phyloP scores from a whole-genome alignment of 1,140 invertebrate genomes.

The Proales similis region DNA sequence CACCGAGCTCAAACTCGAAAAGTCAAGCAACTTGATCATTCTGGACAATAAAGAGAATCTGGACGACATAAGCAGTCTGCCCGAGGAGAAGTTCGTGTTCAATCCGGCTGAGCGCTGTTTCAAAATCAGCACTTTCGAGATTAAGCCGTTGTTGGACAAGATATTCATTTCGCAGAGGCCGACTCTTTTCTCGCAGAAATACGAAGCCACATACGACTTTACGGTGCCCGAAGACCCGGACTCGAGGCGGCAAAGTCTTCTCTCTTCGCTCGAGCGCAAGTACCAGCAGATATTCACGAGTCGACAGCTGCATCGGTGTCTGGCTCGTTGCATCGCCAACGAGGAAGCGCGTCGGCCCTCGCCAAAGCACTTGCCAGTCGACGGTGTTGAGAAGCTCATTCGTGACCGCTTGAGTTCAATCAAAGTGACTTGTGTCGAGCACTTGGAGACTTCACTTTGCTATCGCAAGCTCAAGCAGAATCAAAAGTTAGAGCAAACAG shows the following conservation, averaged over 20 bases:
- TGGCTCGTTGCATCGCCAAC: conserved; percentile 34
- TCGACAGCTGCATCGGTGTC: conserved; percentile 25
- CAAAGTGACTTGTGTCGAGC: conserved; percentile 29
- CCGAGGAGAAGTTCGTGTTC: conserved; percentile 26
- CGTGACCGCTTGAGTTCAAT: conserved; percentile 10
- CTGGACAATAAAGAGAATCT: conserved; percentile 24
- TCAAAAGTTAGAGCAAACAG: conserved; percentile 37
- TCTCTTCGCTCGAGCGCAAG: conserved; percentile 24
- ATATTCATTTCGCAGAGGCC: conserved; percentile 29
- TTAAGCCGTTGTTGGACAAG: conserved; percentile 32
- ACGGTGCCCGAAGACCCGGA: conserved; percentile 36
- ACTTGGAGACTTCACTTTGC: conserved; percentile 26
- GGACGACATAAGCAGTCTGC: conserved; percentile 23
- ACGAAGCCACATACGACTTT: conserved; percentile 11
- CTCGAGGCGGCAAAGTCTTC: conserved; percentile 22
- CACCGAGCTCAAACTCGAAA: conserved; percentile 35
- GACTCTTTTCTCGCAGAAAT: conserved; percentile 32
- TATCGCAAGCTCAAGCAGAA: conserved; percentile 15
- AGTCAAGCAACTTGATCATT: conserved; percentile 20
- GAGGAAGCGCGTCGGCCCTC: conserved; percentile 6
- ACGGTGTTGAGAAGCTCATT: conserved; percentile 35
- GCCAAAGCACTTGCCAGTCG: conserved; percentile 18
- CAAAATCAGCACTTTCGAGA: conserved; percentile 14
- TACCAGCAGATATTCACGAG: conserved; percentile 31
- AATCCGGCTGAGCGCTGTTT: conserved; percentile 26